Evolutionary conservation across 2,113 vertebrate species (phyloP).

Genomic region (Odocoileus virginianus): DNA sequence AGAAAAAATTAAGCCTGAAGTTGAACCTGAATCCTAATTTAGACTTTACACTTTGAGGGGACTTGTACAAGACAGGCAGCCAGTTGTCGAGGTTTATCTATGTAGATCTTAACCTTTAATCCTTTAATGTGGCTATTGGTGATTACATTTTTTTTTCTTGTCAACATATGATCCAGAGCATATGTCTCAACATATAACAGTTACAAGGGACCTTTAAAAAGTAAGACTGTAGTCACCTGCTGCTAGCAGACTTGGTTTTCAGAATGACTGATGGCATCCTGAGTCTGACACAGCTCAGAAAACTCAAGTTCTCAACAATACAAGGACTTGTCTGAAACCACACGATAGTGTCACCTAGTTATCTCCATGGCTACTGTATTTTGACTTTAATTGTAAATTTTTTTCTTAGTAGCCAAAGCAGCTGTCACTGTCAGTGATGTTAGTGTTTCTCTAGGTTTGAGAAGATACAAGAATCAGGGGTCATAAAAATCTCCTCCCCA

Average conservation of each 20-base stretch:
- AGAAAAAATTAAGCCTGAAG: background rate
- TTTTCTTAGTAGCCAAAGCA: background rate
- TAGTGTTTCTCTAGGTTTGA: background rate
- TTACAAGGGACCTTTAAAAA: background rate
- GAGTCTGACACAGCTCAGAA: background rate
- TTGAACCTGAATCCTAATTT: background rate
- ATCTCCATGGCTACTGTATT: background rate
- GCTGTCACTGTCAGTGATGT: background rate
- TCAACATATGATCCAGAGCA: background rate
- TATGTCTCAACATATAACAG: background rate
- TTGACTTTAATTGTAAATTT: background rate
- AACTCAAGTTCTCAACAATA: background rate
- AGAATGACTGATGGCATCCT: background rate
- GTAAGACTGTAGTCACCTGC: background rate
- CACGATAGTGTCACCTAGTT: background rate
- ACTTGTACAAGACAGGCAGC: background rate
- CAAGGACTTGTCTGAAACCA: background rate
- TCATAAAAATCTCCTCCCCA: background rate
- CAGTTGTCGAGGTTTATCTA: background rate
- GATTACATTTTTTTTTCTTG: background rate
- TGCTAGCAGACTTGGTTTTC: background rate
- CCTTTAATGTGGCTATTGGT: background rate
- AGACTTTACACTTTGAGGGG: background rate
- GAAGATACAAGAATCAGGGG: background rate
- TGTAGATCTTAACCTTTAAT: background rate